These are phyloP conservation scores for Trypoxylon attenuatum DNA, from an alignment of 2,888 invertebrate species.

Conservation along the genomic window DNA sequence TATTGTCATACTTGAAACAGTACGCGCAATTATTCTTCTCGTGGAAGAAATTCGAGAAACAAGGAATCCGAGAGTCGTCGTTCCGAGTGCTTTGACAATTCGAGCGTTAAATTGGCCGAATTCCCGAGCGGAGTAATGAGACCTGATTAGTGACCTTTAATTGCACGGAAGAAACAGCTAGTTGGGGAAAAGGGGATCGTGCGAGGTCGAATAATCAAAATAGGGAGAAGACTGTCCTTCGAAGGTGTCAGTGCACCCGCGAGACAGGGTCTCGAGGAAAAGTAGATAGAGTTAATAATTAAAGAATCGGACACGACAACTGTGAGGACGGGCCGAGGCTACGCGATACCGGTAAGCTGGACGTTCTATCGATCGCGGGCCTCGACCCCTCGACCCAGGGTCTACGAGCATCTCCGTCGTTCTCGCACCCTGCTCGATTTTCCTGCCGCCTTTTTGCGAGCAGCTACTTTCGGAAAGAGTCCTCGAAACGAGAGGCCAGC, in stretches of 20 bases:
- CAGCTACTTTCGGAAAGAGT: slow-evolving; percentile 52
- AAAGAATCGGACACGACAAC: slow-evolving; percentile 41
- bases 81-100: too few species aligned
- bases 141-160: too few species aligned
- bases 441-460: slow-evolving; percentile 55
- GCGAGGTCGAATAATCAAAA: too few species aligned
- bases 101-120: too few species aligned
- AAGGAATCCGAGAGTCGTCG: too few species aligned
- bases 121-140: too few species aligned
- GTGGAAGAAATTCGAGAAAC: too few species aligned
- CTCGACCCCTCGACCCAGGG: slow-evolving; percentile 48
- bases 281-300: slow-evolving; percentile 56
- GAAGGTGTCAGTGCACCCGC: slow-evolving; percentile 58
- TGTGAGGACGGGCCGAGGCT: slow-evolving; percentile 26
- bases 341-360: slow-evolving; percentile 26
- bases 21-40: too few species aligned
- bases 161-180: too few species aligned
- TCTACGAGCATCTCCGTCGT: slow-evolving; percentile 41
- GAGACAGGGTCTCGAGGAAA: slow-evolving; percentile 33
- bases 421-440: slow-evolving; percentile 24
- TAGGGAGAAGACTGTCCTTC: too few species aligned
- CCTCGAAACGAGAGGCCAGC: slow-evolving; percentile 45
- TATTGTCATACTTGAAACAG: too few species aligned
- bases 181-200: too few species aligned
- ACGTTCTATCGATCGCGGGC: slow-evolving; percentile 63